Conservation (phyloP, 1,140 invertebrate genomes). For the Parapsyche elsis region DNA sequence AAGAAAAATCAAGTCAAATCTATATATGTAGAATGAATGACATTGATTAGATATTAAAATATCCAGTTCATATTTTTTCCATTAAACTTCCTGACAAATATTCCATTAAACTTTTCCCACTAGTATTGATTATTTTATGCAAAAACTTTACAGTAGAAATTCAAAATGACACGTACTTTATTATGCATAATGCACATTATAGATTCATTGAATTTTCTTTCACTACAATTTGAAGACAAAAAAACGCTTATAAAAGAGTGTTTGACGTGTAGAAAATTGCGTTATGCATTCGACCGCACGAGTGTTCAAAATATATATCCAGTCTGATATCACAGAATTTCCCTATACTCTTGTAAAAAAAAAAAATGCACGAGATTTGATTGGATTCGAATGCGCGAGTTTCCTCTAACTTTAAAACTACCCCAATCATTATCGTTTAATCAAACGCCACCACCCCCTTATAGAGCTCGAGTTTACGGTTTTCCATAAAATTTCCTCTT, state of each 20-base stretch:
- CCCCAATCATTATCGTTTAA: background rate
- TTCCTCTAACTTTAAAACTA: too few species aligned
- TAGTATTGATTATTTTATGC: background rate
- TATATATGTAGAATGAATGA: background rate
- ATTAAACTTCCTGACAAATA: background rate
- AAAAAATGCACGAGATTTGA: too few species aligned
- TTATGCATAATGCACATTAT: slow-evolving; percentile 21
- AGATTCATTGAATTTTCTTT: background rate
- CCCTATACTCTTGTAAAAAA: too few species aligned
- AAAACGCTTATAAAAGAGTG: background rate
- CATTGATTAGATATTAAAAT: background rate
- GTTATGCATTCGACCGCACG: background rate
- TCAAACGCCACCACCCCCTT: background rate
- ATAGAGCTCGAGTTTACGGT: background rate
- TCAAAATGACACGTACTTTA: background rate
- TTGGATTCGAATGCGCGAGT: too few species aligned
- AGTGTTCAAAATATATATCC: background rate
- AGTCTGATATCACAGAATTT: too few species aligned
- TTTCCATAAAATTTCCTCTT: slow-evolving; percentile 16
- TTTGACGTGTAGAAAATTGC: slow-evolving; percentile 3
- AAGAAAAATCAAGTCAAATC: too few species aligned
- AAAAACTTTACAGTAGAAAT: too few species aligned
- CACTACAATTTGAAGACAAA: background rate
- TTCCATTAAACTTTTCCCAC: background rate
- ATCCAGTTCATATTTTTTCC: background rate